Conservation (phyloP, 2,888 invertebrate species). For the Caenorhabditis sinica region DNA sequence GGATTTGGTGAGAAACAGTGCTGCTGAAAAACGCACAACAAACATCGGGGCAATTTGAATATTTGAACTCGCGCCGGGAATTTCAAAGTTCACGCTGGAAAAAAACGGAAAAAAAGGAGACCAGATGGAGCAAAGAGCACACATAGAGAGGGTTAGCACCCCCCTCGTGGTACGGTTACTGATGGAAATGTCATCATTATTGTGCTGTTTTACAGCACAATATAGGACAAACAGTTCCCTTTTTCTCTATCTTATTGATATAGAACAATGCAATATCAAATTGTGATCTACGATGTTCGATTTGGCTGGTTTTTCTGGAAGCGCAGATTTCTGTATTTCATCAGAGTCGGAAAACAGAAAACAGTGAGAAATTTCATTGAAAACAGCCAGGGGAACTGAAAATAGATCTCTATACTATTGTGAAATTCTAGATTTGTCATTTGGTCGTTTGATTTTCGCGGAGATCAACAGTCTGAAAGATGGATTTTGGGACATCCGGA, state of each 20-base stretch:
- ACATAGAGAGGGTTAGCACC: too few species aligned
- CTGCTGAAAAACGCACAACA: constrained; percentile 46
- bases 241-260: not conserved
- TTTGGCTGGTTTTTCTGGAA: not conserved
- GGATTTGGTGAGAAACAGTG: constrained; percentile 18
- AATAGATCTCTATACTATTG: not conserved
- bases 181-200: constrained; percentile 41
- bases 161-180: constrained; percentile 18
- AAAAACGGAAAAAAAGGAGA: not conserved
- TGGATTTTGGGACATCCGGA: not conserved
- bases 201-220: constrained; percentile 17
- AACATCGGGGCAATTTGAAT: constrained; percentile 53
- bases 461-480: not conserved
- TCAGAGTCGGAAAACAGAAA: not conserved
- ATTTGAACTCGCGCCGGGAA: constrained; percentile 14
- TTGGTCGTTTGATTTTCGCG: not conserved
- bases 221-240: not conserved
- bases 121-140: constrained; percentile 40
- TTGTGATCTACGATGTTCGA: constrained; percentile 16
- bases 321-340: not conserved
- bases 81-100: constrained; percentile 17
- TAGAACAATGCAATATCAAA: constrained; percentile 14
- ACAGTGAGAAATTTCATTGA: not conserved
- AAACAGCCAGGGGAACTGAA: not conserved
- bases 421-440: not conserved